Conservation (phyloP, 1,140 invertebrate species). For the Elysia chlorotica region DNA sequence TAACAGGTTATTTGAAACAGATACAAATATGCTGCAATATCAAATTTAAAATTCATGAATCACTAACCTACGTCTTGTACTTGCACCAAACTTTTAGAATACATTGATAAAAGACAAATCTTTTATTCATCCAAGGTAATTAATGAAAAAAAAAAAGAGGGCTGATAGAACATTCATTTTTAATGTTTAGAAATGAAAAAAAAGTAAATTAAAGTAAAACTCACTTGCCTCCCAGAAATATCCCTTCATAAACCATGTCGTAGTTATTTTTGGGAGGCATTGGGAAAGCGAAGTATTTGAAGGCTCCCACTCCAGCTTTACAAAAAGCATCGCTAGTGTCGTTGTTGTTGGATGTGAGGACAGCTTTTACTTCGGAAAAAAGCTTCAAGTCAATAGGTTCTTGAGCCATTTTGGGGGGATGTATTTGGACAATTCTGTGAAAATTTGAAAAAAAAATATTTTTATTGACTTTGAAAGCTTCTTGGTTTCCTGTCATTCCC, state of each 20-base stretch:
- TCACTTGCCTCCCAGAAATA: constrained; percentile 29
- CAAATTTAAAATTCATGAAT: not conserved
- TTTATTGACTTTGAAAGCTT: too few species aligned
- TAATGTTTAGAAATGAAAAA: not conserved
- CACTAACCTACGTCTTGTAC: not conserved
- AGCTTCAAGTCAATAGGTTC: constrained; percentile 10
- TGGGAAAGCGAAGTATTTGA: constrained; percentile 19
- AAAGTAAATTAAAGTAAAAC: constrained; percentile 3
- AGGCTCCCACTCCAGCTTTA: not conserved
- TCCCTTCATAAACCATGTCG: constrained; percentile 29
- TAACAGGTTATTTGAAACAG: too few species aligned
- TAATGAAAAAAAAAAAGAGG: not conserved
- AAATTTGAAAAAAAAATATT: too few species aligned
- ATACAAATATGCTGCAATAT: too few species aligned
- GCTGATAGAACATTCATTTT: not conserved
- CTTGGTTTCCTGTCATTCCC: too few species aligned
- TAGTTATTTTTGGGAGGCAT: constrained; percentile 18
- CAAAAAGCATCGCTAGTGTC: not conserved
- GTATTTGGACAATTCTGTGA: too few species aligned
- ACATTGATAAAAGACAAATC: not conserved
- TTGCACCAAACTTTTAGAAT: too few species aligned
- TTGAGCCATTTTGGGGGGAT: too few species aligned
- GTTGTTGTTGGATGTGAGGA: constrained; percentile 1
- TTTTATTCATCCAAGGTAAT: not conserved
- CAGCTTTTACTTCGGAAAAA: not conserved